Evolutionary conservation across 2,888 invertebrate genomes (phyloP), one percentile per base, ranked within the genome.

Genomic region (Drosophila hawaiiensis): DNA sequence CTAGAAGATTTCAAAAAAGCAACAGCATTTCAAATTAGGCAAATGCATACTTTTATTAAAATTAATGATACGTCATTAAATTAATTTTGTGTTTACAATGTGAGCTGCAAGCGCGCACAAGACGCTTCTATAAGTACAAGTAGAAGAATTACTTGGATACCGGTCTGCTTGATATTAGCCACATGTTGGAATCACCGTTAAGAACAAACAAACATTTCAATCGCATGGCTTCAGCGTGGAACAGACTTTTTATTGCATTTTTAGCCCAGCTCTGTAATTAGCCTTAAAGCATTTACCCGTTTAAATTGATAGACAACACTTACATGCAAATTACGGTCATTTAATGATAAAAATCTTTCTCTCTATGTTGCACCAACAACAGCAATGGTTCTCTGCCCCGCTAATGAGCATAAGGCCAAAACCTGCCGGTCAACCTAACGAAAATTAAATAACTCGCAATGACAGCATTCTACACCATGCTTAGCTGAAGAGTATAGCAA

Each of bases 41-140:
- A 89, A 81, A 81, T 80, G 79, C 81, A 86, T 79, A 87, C 84
- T 84, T 88, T 83, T 90, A 90, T 88, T 88, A 81, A 89, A 88
- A 90, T 88, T 88, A 88, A 88, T 88, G 90, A 88, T 83, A 90
- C 90, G 78, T 90, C 90, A 88, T 88, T 88, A 90, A 73, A 73
- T 82, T 90, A 88, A 88, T 88, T 82, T 88, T 88, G 85, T 88
- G 88, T 85, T 90, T 88, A 85, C 80, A 85, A 82, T 88, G 77
- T 77, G 79, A 71, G 86, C 78, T 71, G 73, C 77, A 80, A 79
- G 75, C 71, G 55, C 62, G 62, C 62, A 56, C 31, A 49, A 68
- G 59, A 66, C 41, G 61, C 62, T 61, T 52, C 50, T 56, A 37
- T n/a, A 31, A 19, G 29, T n/a, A 37, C 63, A 47, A 41, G 39